Conservation (phyloP, 2,113 vertebrate species). For the Oryzias curvinotus region DNA sequence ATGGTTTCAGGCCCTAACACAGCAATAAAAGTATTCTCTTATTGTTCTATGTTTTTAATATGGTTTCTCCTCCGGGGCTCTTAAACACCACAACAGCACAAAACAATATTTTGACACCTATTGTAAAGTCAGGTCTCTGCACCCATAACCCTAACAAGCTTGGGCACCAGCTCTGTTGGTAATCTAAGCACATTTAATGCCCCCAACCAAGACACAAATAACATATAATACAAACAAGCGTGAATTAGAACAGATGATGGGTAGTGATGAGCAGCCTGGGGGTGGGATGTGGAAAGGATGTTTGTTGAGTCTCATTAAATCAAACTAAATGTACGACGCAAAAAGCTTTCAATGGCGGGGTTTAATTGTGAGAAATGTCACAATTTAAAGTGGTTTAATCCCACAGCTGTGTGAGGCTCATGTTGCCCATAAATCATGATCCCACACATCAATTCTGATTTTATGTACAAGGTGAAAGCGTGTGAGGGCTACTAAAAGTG, state of each 20-base stretch:
- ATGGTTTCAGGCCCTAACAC: not conserved
- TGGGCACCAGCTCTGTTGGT: not conserved
- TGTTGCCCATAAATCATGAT: not conserved
- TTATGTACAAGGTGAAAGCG: slow-evolving; percentile 1
- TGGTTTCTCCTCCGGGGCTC: not conserved
- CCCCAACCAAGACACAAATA: not conserved
- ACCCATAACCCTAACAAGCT: not conserved
- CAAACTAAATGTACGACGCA: slow-evolving; percentile 3
- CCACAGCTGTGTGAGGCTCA: not conserved
- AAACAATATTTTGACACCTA: not conserved
- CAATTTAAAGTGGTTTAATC: not conserved
- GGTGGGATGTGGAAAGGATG: not conserved
- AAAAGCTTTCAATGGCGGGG: not conserved
- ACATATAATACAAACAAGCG: not conserved
- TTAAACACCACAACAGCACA: not conserved
- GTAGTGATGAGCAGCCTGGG: not conserved
- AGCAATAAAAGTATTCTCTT: too few species aligned
- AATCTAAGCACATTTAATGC: not conserved
- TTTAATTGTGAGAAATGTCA: slow-evolving; percentile 1
- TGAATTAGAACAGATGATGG: slow-evolving; percentile 3
- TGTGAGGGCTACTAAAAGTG: not conserved
- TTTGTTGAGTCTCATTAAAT: slow-evolving; percentile 10
- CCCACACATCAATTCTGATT: slow-evolving; percentile 1
- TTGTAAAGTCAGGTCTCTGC: not conserved
- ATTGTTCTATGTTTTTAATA: slow-evolving; percentile 9